Conservation (phyloP, 2,113 vertebrate genomes). For the Clarias macrocephalus region DNA sequence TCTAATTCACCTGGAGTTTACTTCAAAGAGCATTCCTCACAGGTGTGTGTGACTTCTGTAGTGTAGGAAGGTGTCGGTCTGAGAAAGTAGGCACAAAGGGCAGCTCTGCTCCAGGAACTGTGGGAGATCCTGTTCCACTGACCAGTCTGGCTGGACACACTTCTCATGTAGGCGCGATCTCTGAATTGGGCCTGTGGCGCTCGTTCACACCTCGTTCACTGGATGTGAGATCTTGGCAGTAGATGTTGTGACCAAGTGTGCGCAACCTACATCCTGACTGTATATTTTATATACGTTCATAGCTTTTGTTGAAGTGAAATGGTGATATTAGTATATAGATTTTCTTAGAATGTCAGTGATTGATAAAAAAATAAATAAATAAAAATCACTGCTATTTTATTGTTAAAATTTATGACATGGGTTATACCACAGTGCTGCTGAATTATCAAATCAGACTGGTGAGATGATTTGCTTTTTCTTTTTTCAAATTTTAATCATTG, state of each 20-base stretch:
- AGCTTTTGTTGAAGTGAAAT: background rate
- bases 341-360: background rate
- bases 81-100: slow-evolving; percentile 36
- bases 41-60: background rate
- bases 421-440: background rate
- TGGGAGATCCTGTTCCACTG: slow-evolving; percentile 31
- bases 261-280: slow-evolving; percentile 33
- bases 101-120: background rate
- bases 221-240: slow-evolving; percentile 11
- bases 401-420: background rate
- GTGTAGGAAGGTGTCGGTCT: slow-evolving; percentile 25
- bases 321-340: background rate
- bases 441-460: background rate
- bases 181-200: background rate
- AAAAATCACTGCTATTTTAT: background rate
- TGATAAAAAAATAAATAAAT: background rate
- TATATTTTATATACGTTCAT: slow-evolving; percentile 9
- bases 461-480: background rate
- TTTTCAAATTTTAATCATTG: background rate
- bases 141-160: slow-evolving; percentile 36
- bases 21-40: slow-evolving; percentile 20
- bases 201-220: slow-evolving; percentile 20
- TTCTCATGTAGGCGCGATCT: slow-evolving; percentile 30
- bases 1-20: background rate
- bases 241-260: slow-evolving; percentile 26